Evolutionary conservation across 2,797 vertebrate species (phyloP).

Genomic region (Periophthalmus magnuspinnatus): DNA sequence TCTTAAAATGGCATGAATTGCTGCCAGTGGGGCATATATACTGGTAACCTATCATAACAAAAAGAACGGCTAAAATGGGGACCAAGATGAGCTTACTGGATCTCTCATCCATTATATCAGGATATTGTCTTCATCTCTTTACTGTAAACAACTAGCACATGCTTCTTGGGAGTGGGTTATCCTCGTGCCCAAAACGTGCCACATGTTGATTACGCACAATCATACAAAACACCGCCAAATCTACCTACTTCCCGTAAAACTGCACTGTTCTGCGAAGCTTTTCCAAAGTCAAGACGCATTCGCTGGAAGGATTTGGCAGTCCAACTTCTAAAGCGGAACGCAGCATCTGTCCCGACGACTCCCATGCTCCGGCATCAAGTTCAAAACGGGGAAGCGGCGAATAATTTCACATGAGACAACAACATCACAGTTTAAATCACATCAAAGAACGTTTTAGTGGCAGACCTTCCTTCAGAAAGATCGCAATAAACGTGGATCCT

Average conservation of each 20-base stretch:
- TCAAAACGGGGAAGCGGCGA: conserved; percentile 40
- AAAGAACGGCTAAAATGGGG: conserved; percentile 89
- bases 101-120: conserved; percentile 90
- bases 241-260: conserved; percentile 25
- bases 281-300: conserved; percentile 58
- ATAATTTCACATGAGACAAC: conserved; percentile 12
- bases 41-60: conserved; percentile 92
- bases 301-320: conserved; percentile 34
- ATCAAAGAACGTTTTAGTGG: conserved; percentile 13
- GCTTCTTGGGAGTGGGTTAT: conserved; percentile 44
- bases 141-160: conserved; percentile 63
- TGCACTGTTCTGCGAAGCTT: conserved; percentile 40
- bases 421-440: conserved; percentile 21
- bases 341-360: conserved; percentile 53
- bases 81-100: conserved; percentile 92
- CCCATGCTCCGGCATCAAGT: conserved; percentile 51
- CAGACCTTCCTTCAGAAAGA: conserved; percentile 22
- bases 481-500: conserved; percentile 38
- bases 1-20: conserved; percentile 85
- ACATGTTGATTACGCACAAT: conserved; percentile 65
- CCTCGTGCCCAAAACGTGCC: conserved; percentile 51
- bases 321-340: conserved; percentile 67
- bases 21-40: conserved; percentile 90
- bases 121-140: conserved; percentile 73
- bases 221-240: conserved; percentile 26